Base-by-base conservation (phyloP, 2,888 invertebrate species). In the Machimus rusticus region DNA sequence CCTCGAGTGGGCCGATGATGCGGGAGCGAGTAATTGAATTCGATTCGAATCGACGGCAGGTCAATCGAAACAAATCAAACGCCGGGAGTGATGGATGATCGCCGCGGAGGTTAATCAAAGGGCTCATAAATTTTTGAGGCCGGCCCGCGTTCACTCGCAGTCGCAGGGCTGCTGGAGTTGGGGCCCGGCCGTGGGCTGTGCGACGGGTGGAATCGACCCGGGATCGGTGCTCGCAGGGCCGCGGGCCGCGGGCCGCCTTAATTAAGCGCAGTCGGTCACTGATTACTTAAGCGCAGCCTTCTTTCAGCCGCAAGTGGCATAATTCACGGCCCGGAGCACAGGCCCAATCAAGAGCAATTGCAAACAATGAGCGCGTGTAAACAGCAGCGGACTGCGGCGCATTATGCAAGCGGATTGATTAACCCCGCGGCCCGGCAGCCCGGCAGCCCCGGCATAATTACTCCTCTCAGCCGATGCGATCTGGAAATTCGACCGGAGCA, bases 51-150 rank as follows among this genome's bases (percentile, higher is more conserved):
- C 77, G 37, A 19, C 34, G 16, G 34, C 39, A 77, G 39, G 77
- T 77, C 77, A 77, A 77, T 77, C 77, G 77, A 77, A 77, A 77
- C 77, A 77, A 77, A 77, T 77, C 77, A 77, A 77, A 77, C 66
- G 66, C 66, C 77, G 37, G 0, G 37, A 37, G 19, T 77, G 77
- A 77, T 77, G 77, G 39, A 77, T 77, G 77, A 66, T 66, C 66
- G 77, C 34, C 19, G 77, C 77, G 19, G n/a, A 39, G 77, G 39
- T 77, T 77, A 77, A 77, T 77, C 39, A 77, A 77, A 77, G 77
- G 39, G 37, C 77, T 39, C 37, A 77, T 77, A 77, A 77, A 77
- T 77, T 77, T 39, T 77, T 31, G 37, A 77, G 77, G 12, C 37
- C n/a, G n/a, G 1, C 14, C 34, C 74, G 74, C 12, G 74, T 74